Conservation (phyloP, 2,797 vertebrate species). For the Microchirus variegatus region DNA sequence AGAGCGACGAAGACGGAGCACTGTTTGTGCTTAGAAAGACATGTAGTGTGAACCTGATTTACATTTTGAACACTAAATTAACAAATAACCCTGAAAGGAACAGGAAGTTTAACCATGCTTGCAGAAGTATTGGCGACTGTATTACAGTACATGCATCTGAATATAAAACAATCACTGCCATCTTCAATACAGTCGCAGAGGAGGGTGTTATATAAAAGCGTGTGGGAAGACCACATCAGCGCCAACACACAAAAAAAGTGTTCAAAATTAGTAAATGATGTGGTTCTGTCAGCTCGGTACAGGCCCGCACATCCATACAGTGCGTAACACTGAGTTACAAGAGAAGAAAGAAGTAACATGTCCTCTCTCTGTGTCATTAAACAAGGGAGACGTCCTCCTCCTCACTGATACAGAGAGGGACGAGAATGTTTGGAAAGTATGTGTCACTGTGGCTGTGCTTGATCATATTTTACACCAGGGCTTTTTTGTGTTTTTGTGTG, state of each 20-base stretch:
- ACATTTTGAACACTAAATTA: too few species aligned
- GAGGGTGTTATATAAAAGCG: constrained; percentile 68
- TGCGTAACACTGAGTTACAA: constrained; percentile 58
- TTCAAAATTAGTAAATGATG: constrained; percentile 60
- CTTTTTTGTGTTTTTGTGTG: constrained; percentile 9
- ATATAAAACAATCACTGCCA: constrained; percentile 40
- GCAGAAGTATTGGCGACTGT: not conserved
- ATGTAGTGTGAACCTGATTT: not conserved
- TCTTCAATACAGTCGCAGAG: constrained; percentile 44
- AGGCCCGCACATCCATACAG: constrained; percentile 31
- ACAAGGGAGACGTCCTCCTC: constrained; percentile 64
- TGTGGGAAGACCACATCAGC: constrained; percentile 60
- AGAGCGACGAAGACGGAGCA: not conserved
- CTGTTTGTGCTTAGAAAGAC: not conserved
- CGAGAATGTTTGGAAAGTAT: constrained; percentile 35
- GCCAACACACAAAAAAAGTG: constrained; percentile 44
- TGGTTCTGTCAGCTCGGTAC: constrained; percentile 48
- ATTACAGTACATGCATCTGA: constrained; percentile 10
- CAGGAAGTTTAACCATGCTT: not conserved
- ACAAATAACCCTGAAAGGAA: not conserved
- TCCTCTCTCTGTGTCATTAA: constrained; percentile 60
- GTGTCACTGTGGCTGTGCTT: constrained; percentile 44
- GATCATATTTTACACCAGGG: constrained; percentile 41
- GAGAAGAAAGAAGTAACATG: constrained; percentile 61
- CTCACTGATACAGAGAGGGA: constrained; percentile 45